These are phyloP conservation scores for Papilio glaucus DNA, from an alignment of 1,140 invertebrate species.

Conservation along the genomic window DNA sequence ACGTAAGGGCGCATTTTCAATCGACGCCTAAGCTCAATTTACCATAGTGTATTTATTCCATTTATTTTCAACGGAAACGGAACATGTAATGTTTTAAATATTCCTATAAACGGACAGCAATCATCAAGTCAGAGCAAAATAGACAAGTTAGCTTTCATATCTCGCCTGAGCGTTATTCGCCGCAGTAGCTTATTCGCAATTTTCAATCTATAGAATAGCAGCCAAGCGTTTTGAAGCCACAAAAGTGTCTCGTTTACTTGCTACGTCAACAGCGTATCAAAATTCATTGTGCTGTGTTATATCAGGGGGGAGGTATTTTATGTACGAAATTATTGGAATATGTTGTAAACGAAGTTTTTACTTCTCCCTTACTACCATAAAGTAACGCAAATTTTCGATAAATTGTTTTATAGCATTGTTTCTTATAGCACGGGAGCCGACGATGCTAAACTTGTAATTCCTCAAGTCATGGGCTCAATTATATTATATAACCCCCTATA, in stretches of 20 bases:
- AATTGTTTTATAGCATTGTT: too few species aligned
- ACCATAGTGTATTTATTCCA: too few species aligned
- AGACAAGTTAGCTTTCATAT: conserved; percentile 23
- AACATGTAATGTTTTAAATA: not conserved
- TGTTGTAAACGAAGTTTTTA: not conserved
- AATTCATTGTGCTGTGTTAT: conserved; percentile 22
- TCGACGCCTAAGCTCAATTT: too few species aligned
- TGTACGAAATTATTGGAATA: not conserved
- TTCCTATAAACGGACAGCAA: not conserved
- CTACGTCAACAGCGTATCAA: conserved; percentile 9
- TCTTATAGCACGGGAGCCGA: too few species aligned
- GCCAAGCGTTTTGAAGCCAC: conserved; percentile 35
- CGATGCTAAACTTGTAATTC: too few species aligned
- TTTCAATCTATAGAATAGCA: conserved; percentile 34
- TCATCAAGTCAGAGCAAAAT: conserved; percentile 9
- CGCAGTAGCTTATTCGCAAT: conserved; percentile 26
- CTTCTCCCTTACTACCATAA: too few species aligned
- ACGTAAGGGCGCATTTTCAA: too few species aligned
- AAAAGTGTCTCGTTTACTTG: conserved; percentile 31
- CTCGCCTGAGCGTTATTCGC: not conserved
- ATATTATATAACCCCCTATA: too few species aligned
- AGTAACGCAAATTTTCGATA: too few species aligned
- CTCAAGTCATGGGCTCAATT: too few species aligned
- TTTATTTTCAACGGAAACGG: too few species aligned
- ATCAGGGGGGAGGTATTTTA: conserved; percentile 3